phyloP scores from a whole-genome alignment of 2,797 vertebrate species.

The Heterohyrax brucei region DNA sequence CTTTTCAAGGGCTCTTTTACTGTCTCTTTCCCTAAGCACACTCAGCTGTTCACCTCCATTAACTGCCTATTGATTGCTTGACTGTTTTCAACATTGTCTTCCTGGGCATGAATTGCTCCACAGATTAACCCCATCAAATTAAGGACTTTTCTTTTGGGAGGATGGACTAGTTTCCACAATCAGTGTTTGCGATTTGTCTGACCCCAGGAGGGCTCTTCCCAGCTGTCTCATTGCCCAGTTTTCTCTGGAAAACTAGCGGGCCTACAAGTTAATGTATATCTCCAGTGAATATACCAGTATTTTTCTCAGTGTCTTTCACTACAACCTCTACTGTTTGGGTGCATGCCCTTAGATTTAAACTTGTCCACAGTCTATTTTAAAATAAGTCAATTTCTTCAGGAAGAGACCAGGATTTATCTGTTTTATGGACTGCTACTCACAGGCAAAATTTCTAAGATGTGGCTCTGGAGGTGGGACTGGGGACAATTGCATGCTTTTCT shows the following conservation, averaged over 20 bases:
- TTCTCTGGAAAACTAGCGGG: neutral
- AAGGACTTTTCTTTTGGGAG: neutral
- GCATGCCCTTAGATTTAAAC: neutral
- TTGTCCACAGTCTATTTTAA: neutral
- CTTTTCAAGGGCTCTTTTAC: neutral
- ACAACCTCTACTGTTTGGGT: neutral
- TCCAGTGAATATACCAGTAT: neutral
- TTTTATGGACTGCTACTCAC: neutral
- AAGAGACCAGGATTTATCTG: neutral
- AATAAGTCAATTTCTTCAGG: too few relatives aligned
- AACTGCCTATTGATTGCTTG: neutral
- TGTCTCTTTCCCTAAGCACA: neutral
- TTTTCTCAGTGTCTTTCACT: neutral
- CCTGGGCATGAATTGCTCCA: neutral
- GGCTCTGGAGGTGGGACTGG: neutral
- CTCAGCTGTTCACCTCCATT: neutral
- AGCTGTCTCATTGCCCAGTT: neutral
- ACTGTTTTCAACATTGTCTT: neutral
- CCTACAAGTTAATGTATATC: neutral
- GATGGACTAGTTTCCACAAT: neutral
- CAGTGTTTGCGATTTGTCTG: neutral
- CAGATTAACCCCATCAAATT: neutral
- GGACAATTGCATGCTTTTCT: neutral
- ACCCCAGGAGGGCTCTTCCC: neutral
- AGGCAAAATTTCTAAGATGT: neutral